Evolutionary conservation across 2,888 invertebrate species (phyloP), one percentile per base, ranked within the genome.

Genomic region (Megastigmus dorsalis): DNA sequence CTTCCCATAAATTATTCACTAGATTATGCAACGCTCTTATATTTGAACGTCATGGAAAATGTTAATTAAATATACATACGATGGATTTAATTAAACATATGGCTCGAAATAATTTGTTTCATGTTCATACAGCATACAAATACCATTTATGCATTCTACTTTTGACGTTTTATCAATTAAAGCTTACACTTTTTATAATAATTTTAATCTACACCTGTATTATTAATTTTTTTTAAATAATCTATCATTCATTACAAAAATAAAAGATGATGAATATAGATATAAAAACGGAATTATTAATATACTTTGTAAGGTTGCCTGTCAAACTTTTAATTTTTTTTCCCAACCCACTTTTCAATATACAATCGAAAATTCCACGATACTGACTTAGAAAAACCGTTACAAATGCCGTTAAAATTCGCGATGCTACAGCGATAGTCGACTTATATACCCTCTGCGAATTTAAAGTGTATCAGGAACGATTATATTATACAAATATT

Each of bases 371-470:
- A 68, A 68, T 68, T 74, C 41, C 63, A 43, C 57, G 68, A 68
- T 74, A 57, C 63, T 48, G 33, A 33, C 68, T 59, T 69, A 60
- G 70, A 75, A 70, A 70, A 75, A 69, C 74, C 74, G 74, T 75
- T 75, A 75, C 60, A 38, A 26, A 60, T 75, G 70, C 74, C 74
- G 74, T 75, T 75, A 75, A 75, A 65, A 52, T 33, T 65, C 15
- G 69, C 55, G 55, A 62, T 30, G 38, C 43, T 57, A 20, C 41
- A 41, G 33, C 45, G 43, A 52, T 41, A 36, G 60, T 60, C n/a
- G 41, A 60, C 30, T 43, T 18, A n/a, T 10, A 43, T 45, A 13
- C 41, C 28, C 36, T 54, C 18, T 1, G 23, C 26, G 26, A 52
- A 65, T 50, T 65, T 50, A 38, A 10, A 63, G 10, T 9, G 2